Evolutionary conservation across 2,888 invertebrate species (phyloP), one percentile per base, ranked within the genome.

Genomic region (Dynastes tityus): DNA sequence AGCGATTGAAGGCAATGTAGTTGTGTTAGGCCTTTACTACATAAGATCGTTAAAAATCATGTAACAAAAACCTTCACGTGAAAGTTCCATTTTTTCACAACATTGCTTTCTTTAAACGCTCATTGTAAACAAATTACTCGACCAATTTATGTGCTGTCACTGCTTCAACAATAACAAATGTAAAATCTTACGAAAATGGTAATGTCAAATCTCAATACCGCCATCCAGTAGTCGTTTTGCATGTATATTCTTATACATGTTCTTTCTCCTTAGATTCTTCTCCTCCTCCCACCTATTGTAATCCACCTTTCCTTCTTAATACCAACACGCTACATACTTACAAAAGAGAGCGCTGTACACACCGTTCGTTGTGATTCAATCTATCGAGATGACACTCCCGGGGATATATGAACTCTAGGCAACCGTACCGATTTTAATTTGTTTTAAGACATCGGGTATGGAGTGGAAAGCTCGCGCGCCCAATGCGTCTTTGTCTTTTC

Each of bases 351-450:
- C 45, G 45, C 45, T 64, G n/a, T 64, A 37, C 29, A 45, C 40
- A 87, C 88, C 88, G 88, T 90, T 89, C 88, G 88, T 90, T 89
- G 88, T 89, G 89, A 90, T 90, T 90, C 91, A 90, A 91, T 91
- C 91, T 90, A 91, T 91, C 88, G 90, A 89, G 89, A 91, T 91
- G 91, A 91, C 91, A 91, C 91, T 90, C 91, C 85, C 83, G 91
- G 91, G 91, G 91, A 84, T 85, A 85, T 84, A 85, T 67, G 45
- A 61, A 61, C 67, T 83, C 85, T 83, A 84, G 83, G 85, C 85
- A 86, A 45, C 85, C 84, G 85, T 85, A 83, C 83, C 84, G 86
- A 87, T 87, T 87, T 87, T 87, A 87, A 87, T 88, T 87, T 86
- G 87, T 87, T 87, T 87, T 87, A 88, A 87, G 84, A 82, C 83